Conservation (phyloP, 1,140 invertebrate species). For the Dendrolimus punctatus region DNA sequence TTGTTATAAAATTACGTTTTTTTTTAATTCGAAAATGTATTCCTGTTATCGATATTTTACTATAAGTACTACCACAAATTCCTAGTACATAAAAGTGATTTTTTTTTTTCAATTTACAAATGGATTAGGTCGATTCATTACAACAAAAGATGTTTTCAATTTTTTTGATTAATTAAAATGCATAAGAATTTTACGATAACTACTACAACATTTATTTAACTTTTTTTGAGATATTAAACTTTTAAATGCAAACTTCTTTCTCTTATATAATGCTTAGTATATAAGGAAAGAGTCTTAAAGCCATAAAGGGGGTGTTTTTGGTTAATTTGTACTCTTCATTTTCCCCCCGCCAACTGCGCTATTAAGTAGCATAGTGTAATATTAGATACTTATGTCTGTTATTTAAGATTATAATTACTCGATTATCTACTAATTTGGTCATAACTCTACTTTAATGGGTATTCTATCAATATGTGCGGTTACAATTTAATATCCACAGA, state of each 20-base stretch:
- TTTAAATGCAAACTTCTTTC: conserved; percentile 45
- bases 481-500: conserved; percentile 8
- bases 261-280: conserved; percentile 50
- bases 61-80: conserved; percentile 48
- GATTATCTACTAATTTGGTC: conserved; percentile 50
- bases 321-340: conserved; percentile 65
- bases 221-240: conserved; percentile 41
- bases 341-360: conserved; percentile 21
- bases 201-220: conserved; percentile 54
- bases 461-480: conserved; percentile 55
- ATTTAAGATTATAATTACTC: conserved; percentile 51
- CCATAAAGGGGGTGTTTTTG: conserved; percentile 35
- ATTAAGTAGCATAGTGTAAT: conserved; percentile 32
- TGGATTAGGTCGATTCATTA: conserved; percentile 1
- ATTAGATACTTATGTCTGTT: conserved; percentile 41
- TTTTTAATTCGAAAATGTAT: conserved; percentile 64
- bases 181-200: conserved; percentile 11
- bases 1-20: conserved; percentile 66
- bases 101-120: conserved; percentile 6
- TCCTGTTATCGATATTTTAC: conserved; percentile 51
- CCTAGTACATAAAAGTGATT: conserved; percentile 50
- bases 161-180: no score
- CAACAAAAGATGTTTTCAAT: conserved; percentile 1
- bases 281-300: conserved; percentile 60
- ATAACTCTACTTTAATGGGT: conserved; percentile 57